Evolutionary conservation across 2,888 invertebrate species (phyloP).

Genomic region (Mesorhabditis spiculigera): DNA sequence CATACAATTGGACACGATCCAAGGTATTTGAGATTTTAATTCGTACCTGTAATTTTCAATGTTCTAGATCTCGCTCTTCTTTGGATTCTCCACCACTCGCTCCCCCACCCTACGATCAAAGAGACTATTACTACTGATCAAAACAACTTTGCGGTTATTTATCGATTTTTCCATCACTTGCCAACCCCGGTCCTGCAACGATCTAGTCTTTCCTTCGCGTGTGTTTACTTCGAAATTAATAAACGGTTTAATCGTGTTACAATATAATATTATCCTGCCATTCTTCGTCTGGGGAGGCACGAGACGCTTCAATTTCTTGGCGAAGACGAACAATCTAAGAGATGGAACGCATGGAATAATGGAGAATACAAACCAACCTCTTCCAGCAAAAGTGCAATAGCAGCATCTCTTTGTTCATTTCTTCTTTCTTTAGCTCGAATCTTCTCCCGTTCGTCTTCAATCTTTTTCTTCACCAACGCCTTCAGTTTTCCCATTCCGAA

Average conservation of each 20-base stretch:
- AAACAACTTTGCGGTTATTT: too few species aligned
- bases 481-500: slow-evolving; percentile 1
- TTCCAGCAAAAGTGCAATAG: neutral
- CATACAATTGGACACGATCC: too few species aligned
- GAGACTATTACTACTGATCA: neutral
- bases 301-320: slow-evolving; percentile 5
- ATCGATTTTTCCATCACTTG: too few species aligned
- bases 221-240: too few species aligned
- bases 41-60: neutral
- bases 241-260: neutral
- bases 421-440: neutral
- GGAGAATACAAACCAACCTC: neutral
- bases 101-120: neutral
- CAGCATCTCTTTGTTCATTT: slow-evolving; percentile 4
- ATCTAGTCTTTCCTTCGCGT: too few species aligned
- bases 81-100: neutral
- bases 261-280: neutral
- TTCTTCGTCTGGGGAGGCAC: neutral
- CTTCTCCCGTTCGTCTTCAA: slow-evolving; percentile 6
- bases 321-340: neutral
- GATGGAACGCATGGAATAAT: neutral
- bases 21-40: too few species aligned
- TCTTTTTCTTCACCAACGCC: slow-evolving; percentile 6
- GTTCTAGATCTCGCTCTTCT: slow-evolving; percentile 1
- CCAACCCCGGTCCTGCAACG: too few species aligned